These are phyloP conservation scores for Cyclopterus lumpus DNA, from an alignment of 2,797 vertebrate genomes.

Conservation along the genomic window DNA sequence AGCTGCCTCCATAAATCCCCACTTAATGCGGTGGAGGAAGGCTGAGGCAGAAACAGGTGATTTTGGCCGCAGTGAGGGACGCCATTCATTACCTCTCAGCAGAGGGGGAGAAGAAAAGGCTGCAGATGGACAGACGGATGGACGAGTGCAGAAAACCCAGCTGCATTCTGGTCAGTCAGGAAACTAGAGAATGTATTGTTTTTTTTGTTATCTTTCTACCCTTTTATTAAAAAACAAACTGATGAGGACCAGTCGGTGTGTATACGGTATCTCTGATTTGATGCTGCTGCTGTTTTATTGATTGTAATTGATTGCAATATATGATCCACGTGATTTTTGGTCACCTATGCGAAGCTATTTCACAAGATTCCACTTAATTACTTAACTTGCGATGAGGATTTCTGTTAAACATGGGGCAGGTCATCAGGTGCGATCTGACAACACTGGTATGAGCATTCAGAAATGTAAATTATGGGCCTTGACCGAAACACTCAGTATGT, in stretches of 20 bases:
- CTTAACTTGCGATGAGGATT: background rate
- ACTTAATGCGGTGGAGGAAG: constrained; percentile 79
- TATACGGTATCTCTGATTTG: background rate
- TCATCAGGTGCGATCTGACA: constrained; percentile 30
- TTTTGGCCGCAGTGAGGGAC: constrained; percentile 67
- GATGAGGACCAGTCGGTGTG: no score
- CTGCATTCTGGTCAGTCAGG: background rate
- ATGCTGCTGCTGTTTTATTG: background rate
- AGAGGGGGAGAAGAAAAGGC: constrained; percentile 49
- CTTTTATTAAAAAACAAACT: background rate
- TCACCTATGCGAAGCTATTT: background rate
- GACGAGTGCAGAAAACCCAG: constrained; percentile 17
- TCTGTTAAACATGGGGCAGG: background rate
- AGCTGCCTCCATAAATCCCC: constrained; percentile 81
- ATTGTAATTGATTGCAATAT: background rate
- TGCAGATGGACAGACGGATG: constrained; percentile 60
- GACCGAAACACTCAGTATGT: constrained; percentile 56
- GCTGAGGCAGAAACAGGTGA: constrained; percentile 81
- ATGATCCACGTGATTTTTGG: background rate
- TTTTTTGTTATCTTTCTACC: no score
- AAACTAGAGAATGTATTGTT: constrained; percentile 1
- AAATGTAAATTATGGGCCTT: constrained; percentile 52
- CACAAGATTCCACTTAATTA: constrained; percentile 4
- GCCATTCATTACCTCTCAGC: constrained; percentile 73
- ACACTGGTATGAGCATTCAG: constrained; percentile 15